A percentile compares a stretch with the other conserved stretches of the same genome.
phyloP scores from a whole-genome alignment of 2,888 invertebrate genomes.

The Chaetogeoica ovagalla region DNA sequence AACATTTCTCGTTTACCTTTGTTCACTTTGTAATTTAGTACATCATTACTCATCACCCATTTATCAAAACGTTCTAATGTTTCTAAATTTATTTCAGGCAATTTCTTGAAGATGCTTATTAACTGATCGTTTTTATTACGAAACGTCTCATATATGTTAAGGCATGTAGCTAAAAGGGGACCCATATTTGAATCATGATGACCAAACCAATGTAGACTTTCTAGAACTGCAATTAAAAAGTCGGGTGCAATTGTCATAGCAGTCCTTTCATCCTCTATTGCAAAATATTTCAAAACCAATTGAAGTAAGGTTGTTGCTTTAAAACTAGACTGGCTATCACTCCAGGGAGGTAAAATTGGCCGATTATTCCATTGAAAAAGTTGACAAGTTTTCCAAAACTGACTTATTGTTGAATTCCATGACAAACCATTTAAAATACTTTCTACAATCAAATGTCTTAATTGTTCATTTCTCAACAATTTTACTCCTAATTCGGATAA shows the following conservation, averaged over 20 bases:
- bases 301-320: conserved; percentile 77
- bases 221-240: conserved; percentile 68
- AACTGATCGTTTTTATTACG: conserved; percentile 76
- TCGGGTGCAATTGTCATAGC: conserved; percentile 67
- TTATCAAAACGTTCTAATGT: conserved; percentile 85
- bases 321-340: conserved; percentile 79
- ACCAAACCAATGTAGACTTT: conserved; percentile 82
- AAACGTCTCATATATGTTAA: conserved; percentile 82
- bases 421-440: conserved; percentile 53
- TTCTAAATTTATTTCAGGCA: conserved; percentile 79
- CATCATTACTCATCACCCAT: conserved; percentile 64
- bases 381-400: conserved; percentile 46
- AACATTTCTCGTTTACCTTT: conserved; percentile 89
- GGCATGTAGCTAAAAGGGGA: conserved; percentile 60
- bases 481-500: conserved; percentile 81
- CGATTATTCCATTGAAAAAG: conserved; percentile 56
- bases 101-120: conserved; percentile 72
- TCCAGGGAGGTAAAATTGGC: conserved; percentile 75
- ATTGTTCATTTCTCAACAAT: conserved; percentile 69
- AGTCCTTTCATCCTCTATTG: conserved; percentile 69
- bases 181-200: conserved; percentile 89
- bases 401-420: conserved; percentile 40
- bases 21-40: conserved; percentile 72
- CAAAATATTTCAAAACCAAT: conserved; percentile 71
- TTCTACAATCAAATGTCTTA: conserved; percentile 62